Base-by-base conservation (phyloP, 2,113 vertebrate species). In the Aphyosemion australe region DNA sequence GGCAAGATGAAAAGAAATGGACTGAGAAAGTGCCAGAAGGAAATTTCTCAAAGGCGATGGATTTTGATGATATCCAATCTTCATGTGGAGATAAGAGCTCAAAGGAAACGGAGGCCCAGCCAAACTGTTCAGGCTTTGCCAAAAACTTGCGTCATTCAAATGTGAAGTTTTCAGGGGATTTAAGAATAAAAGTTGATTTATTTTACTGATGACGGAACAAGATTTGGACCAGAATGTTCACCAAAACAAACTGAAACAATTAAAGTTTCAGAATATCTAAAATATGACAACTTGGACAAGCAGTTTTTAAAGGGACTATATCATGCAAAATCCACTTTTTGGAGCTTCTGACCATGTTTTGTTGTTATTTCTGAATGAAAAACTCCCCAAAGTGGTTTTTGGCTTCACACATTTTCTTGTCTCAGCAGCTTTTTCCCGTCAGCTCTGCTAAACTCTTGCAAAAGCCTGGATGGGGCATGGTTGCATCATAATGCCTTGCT, bases 41-140 rank as follows among this genome's bases (percentile, higher is more conserved):
- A 74, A 51, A 71, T 74, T 83, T 84, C 76, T 68, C 69, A 74
- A 73, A 80, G 74, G 65, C 31, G 58, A 78, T 83, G 57, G 56
- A 72, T 80, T 80, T 79, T 78, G 67, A 87, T 84, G 73, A 78
- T 61, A 76, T 72, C 43, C 61, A 82, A 76, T 84, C 68, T 76
- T 66, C 64, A 68, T 65, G 69, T 60, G 66, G 57, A 69, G 78
- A 80, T 82, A 74, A 55, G 42, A 43, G 37, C 69, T 76, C 48
- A 14, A 66, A 72, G 76, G 71, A 87, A 83, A 83, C 46, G 62
- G 69, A 72, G 46, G 15, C 26, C 4, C 47, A 32, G 65, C 54
- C 61, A 76, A 74, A 71, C 54, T 42, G 57, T 6, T 13, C 55
- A 31, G 58, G 57, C 53, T 42, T 50, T 1, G 13, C 56, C n/a